Evolutionary conservation across 2,113 vertebrate species (phyloP), one percentile per base, ranked within the genome.

Genomic region (Plestiodon gilberti): DNA sequence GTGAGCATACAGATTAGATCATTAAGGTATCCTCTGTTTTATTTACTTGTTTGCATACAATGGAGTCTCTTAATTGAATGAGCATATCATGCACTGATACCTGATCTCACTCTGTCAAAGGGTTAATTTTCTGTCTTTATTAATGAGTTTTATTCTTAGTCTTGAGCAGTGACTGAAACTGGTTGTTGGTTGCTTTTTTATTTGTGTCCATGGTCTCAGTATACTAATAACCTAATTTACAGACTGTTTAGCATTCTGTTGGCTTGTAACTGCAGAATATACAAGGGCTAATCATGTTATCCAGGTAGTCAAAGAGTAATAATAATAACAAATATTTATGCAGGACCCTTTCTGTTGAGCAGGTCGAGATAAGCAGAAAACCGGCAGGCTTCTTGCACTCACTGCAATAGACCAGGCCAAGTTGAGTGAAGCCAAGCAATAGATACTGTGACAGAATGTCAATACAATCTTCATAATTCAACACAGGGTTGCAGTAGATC

Each of bases 1-100:
- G 61, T 88, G 78, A 87, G 91, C 95, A 92, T 94, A 92, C 71
- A 95, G 92, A 96, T 96, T 87, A 94, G 87, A 92, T 95, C 87
- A 91, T 96, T 94, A 95, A 90, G 30, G 93, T 93, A 55, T 81
- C 77, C 59, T 33, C 73, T 81, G 87, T 91, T 94, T 81, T 76
- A 81, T 83, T 30, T 74, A 87, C 87, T 95, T 94, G 87, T 94
- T 94, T 93, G 75, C 90, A 94, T 93, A 90, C 65, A 87, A 82
- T 90, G 86, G 88, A 90, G 76, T 93, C 85, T 92, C 0, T 94
- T 97, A 95, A 93, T 88, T 94, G 93, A 90, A 90, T 33, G 69
- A 89, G 78, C 75, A 62, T 85, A 81, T n/a, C 87, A 84, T 43
- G 81, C 73, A 35, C 87, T 87, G 91, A 90, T 92, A 83, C 0